A percentile compares a stretch with the other conserved stretches of the same genome.
These are phyloP conservation scores for Myotis planiceps DNA, from an alignment of 2,797 vertebrate species.

Conservation along the genomic window DNA sequence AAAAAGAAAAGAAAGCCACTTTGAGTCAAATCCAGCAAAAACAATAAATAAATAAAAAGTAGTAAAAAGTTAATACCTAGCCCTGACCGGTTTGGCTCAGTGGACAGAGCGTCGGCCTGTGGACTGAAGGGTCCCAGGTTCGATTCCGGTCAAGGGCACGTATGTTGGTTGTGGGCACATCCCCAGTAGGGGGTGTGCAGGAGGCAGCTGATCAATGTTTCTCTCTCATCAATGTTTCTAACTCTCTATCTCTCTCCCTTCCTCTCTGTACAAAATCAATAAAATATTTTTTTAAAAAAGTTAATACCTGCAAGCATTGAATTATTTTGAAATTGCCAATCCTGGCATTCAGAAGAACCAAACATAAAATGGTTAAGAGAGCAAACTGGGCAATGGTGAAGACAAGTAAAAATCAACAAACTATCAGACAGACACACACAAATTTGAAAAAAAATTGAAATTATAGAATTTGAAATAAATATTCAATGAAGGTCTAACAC, in stretches of 20 bases:
- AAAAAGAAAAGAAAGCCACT: neutral
- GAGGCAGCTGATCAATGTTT: too few relatives aligned
- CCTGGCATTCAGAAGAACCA: neutral
- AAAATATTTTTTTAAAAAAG: neutral
- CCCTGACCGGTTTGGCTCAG: too few relatives aligned
- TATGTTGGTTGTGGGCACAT: too few relatives aligned
- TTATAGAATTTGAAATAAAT: constrained; percentile 12
- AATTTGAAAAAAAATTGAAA: neutral
- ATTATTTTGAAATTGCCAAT: neutral
- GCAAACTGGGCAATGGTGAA: neutral
- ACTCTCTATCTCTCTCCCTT: too few relatives aligned
- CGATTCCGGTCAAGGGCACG: too few relatives aligned
- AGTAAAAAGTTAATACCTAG: neutral
- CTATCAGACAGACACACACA: neutral
- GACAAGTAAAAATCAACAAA: neutral
- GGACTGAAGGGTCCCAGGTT: too few relatives aligned
- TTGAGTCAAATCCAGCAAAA: constrained; percentile 1
- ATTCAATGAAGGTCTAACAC: neutral
- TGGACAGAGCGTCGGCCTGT: too few relatives aligned
- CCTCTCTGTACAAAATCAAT: too few relatives aligned
- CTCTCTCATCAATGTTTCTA: too few relatives aligned
- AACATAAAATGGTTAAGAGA: neutral
- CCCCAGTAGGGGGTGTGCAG: too few relatives aligned
- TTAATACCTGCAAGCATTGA: neutral
- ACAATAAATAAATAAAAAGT: neutral